Percentiles rank a stretch among this genome's conserved stretches.
Evolutionary conservation across 2,888 invertebrate species (phyloP).

Genomic region (Petrophora chlorosata): DNA sequence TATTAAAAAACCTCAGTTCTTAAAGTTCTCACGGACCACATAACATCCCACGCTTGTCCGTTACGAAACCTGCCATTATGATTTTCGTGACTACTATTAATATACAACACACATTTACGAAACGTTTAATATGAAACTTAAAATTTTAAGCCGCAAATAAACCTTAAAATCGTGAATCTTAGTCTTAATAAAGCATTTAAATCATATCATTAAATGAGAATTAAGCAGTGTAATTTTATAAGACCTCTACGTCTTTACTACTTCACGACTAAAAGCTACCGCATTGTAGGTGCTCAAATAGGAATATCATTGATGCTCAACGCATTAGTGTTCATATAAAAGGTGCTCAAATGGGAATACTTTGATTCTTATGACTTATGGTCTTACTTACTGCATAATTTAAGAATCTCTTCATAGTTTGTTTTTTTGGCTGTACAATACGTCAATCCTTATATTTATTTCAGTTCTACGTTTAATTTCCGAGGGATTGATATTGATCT

Average conservation of each 20-base stretch:
- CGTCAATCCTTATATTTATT: background rate
- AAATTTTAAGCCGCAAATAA: background rate
- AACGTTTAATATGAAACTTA: background rate
- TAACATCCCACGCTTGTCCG: slow-evolving; percentile 12
- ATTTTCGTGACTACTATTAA: slow-evolving; percentile 21
- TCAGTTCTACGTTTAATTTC: slow-evolving; percentile 14
- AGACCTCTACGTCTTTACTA: too few species aligned
- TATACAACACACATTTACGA: slow-evolving; percentile 10
- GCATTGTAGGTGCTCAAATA: too few species aligned
- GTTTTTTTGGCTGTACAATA: background rate
- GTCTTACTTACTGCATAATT: too few species aligned
- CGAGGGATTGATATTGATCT: slow-evolving; percentile 22
- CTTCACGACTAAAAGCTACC: too few species aligned
- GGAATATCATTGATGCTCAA: too few species aligned
- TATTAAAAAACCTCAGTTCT: background rate
- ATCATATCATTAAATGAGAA: too few species aligned
- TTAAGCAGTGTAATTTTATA: too few species aligned
- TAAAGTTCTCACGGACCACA: slow-evolving; percentile 14
- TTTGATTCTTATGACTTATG: background rate
- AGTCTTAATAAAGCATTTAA: too few species aligned
- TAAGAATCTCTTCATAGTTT: background rate
- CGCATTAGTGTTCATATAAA: too few species aligned
- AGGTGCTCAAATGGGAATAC: too few species aligned
- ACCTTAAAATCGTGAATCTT: too few species aligned
- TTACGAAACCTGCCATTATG: slow-evolving; percentile 21